A percentile compares a stretch with the other conserved stretches of the same genome.
Evolutionary conservation across 1,140 invertebrate genomes (phyloP).

Genomic region (Yoshiicerus persimilis): DNA sequence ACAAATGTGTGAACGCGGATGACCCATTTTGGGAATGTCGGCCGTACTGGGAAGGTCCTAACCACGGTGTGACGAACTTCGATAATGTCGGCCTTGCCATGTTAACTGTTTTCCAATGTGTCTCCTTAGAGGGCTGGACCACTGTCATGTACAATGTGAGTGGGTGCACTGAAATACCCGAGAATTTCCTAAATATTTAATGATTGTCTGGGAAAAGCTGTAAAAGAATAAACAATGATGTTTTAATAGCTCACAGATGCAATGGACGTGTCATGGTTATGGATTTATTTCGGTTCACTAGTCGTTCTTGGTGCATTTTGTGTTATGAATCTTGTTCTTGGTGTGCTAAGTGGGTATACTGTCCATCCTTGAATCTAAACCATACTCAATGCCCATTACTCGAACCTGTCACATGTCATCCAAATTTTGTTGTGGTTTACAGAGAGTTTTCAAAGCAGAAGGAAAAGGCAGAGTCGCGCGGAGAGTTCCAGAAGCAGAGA

Average conservation of each 20-base stretch:
- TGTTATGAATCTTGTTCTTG: constrained; percentile 99
- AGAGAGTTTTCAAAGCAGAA: constrained; percentile 99
- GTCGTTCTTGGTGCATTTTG: constrained; percentile 99
- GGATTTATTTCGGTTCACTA: constrained; percentile 97
- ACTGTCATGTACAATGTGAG: constrained; percentile 91
- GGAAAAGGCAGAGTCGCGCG: constrained; percentile 97
- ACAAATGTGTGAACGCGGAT: constrained; percentile 63
- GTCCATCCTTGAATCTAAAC: not conserved
- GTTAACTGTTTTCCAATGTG: constrained; percentile 53
- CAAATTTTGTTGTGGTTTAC: constrained; percentile 48
- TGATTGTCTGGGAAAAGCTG: too few relatives aligned
- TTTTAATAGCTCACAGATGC: constrained; percentile 81
- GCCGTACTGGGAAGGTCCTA: constrained; percentile 70
- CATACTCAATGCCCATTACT: not conserved
- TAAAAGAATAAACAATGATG: too few relatives aligned
- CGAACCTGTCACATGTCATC: not conserved
- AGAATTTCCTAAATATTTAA: too few relatives aligned
- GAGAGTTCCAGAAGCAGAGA: constrained; percentile 96
- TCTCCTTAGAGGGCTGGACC: constrained; percentile 98
- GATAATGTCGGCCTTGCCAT: constrained; percentile 89
- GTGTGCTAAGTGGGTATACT: constrained; percentile 95
- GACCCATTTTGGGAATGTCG: constrained; percentile 37
- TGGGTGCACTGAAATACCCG: too few relatives aligned
- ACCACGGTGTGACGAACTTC: constrained; percentile 96
- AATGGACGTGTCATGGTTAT: constrained; percentile 92